These are phyloP conservation scores for Drosophila anceps DNA, from an alignment of 2,888 invertebrate genomes.

Conservation along the genomic window DNA sequence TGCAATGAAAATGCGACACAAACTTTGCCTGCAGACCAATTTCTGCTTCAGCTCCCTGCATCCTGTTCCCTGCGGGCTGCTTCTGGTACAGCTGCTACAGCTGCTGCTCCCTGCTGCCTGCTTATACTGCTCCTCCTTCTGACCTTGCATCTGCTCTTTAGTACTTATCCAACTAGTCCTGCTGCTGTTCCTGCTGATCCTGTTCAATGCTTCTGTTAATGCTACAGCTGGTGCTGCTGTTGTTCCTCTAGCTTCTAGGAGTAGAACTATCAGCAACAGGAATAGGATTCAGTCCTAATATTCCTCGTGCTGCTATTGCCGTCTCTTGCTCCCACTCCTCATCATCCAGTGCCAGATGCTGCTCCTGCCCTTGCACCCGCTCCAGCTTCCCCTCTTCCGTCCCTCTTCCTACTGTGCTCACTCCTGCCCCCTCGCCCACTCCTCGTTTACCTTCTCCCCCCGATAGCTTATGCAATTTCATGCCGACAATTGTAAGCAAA, in stretches of 20 bases:
- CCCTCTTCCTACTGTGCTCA: not conserved
- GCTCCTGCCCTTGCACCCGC: not conserved
- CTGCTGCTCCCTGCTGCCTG: not conserved
- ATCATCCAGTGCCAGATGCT: too few species aligned
- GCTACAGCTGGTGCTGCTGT: not conserved
- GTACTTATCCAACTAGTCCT: not conserved
- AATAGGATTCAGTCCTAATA: not conserved
- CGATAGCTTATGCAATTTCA: slow-evolving; percentile 31
- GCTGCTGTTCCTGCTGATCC: slow-evolving; percentile 1
- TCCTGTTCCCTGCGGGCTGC: not conserved
- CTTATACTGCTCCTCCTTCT: not conserved
- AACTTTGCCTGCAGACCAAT: slow-evolving; percentile 46
- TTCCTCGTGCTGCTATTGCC: not conserved
- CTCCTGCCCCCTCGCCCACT: not conserved
- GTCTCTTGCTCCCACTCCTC: not conserved
- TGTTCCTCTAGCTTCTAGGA: not conserved
- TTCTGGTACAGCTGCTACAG: not conserved
- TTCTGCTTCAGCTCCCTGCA: slow-evolving; percentile 15
- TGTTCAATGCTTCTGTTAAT: slow-evolving; percentile 4
- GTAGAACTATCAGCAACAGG: not conserved
- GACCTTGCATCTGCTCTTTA: not conserved
- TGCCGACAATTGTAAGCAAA: slow-evolving; percentile 27
- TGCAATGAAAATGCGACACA: slow-evolving; percentile 64
- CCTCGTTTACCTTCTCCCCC: not conserved
- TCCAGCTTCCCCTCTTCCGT: not conserved